Base-by-base conservation (phyloP, 1,140 invertebrate species). In the Sitobion miscanthi region DNA sequence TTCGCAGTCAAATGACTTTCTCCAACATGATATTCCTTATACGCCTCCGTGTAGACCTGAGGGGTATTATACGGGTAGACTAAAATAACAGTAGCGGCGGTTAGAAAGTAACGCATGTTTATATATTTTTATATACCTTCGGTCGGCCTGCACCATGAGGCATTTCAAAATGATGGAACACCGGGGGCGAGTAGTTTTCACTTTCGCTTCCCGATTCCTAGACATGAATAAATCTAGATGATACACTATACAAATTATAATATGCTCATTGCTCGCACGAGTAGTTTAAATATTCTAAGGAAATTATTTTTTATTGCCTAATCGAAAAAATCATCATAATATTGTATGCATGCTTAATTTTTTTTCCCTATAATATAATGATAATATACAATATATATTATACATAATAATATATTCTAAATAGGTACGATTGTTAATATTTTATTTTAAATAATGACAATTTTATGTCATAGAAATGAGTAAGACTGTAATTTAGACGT, bases 141-240 rank as follows among this genome's bases (percentile, higher is more conserved):
- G 25, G 57, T 45, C 57, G 30, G 89, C n/a, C 20, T 54, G 52
- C n/a, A 54, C 90, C 89, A 30, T 7, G 57, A 62, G 69, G 38
- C 90, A 45, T 91, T 92, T 92, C 35, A 83, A 92, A 92, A 92
- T 49, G 62, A 83, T 92, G 90, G 45, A 83, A 92, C 77, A 77
- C 90, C 69, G 90, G 42, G 90, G 69, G 77, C 69, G 47, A 92
- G 7, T n/a, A 38, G 69, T 83, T 92, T 82, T 83, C 90, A 83
- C 90, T 92, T 92, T 92, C 69, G 90, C 57, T 92, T 83, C 38
- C 57, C 52, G 52, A 62, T 62, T 54, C 47, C 87, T 54, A 54
- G 35, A 38, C 47, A 54, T 35, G 88, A 89, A 89, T 49, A 88
- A 88, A 49, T 49, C 86, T n/a, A 47, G 14, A 49, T n/a, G 25